Evolutionary conservation across 2,113 vertebrate genomes (phyloP), one percentile per base, ranked within the genome.

Genomic region (Blennius ocellaris): DNA sequence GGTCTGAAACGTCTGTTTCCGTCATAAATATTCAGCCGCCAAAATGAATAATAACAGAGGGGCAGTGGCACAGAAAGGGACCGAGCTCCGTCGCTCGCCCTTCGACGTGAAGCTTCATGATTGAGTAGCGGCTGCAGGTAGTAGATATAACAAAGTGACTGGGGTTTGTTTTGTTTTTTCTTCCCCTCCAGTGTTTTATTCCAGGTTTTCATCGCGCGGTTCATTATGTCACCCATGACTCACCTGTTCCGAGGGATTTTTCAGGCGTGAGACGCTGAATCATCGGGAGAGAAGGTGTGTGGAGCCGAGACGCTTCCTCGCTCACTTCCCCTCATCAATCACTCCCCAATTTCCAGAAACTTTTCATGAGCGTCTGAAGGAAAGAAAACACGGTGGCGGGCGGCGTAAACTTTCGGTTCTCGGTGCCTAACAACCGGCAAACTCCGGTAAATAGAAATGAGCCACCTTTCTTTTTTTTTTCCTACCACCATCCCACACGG

Each of bases 21-120:
- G 57, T 83, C 77, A 90, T 87, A 73, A 73, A 85, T 87, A 87
- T 88, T 89, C 50, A 81, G 67, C 37, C 63, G 54, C 76, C 64
- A 75, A 76, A 72, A 76, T 75, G 37, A 79, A 81, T 69, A 69
- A 76, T 51, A 53, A 30, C 21, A 72, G 43, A 64, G 21, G 12
- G 39, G 58, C 50, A 38, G 58, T 60, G 37, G 39, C 43, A 41
- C 11, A 61, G 71, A 67, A 68, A 39, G 59, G 11, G 52, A 60
- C 44, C 17, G 45, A 21, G 47, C 49, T 75, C 10, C 15, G 47
- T 52, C 44, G 16, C n/a, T 16, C 8, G 49, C 69, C 63, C 14
- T 74, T 83, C 45, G 70, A 76, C 21, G 15, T 56, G 14, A 15
- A 17, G 10, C 66, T 77, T 52, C 60, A 75, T 62, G 39, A 84